Evolutionary conservation across 2,888 invertebrate species (phyloP), one percentile per base, ranked within the genome.

Genomic region (Latheticus oryzae): DNA sequence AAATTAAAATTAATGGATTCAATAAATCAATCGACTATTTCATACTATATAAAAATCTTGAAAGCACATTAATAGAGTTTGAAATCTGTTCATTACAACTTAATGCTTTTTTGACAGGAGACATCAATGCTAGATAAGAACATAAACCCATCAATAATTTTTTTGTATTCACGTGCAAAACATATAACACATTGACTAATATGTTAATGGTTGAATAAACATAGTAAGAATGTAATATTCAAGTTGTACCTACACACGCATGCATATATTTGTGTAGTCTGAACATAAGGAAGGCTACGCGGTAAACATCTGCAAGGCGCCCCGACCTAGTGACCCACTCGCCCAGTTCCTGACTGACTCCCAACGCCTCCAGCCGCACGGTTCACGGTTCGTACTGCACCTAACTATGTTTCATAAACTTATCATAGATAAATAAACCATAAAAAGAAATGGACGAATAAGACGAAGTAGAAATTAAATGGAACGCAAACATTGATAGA

Each of bases 281-380:
- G 38, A 61, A 56, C 65, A 65, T 65, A 66, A 66, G 67, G 65
- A 66, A 65, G 65, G 58, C 62, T 66, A 62, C 40, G 8, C 33
- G 38, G 67, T 68, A 66, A 70, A 71, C 73, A 73, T 73, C 74
- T 74, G 74, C 71, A 68, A 72, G 71, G 73, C 75, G 75, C 71
- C 68, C 63, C 70, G 74, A 68, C 74, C 75, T 67, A 73, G 67
- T 75, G 70, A 75, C 75, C 75, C 68, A 75, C 71, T 75, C 73
- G 65, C 74, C 74, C 72, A 74, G 71, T 72, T 74, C 67, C 69
- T 64, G 60, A 61, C 62, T 67, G 58, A 64, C 62, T 68, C 63
- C 63, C 63, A 62, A 65, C 63, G 68, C 71, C 66, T 63, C 63
- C 64, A 68, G 64, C 62, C 56, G 50, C 43, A 35, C 30, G 58